Evolutionary conservation across 1,140 invertebrate genomes (phyloP), one percentile per base, ranked within the genome.

Genomic region (Cotesia typhae): DNA sequence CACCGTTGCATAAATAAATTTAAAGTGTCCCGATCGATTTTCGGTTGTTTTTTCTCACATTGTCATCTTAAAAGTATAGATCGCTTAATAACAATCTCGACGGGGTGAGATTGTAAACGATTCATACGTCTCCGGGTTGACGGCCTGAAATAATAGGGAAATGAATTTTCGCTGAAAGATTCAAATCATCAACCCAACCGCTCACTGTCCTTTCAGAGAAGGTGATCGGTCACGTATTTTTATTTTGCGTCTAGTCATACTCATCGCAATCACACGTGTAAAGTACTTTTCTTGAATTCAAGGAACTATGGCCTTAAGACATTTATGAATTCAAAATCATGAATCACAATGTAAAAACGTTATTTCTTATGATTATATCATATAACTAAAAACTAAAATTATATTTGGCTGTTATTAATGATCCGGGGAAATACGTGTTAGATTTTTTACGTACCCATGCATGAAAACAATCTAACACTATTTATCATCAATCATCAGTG

Each of bases 141-240:
- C 85, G 82, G 79, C 66, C 80, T 76, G 85, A 81, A 86, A 85
- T 87, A 87, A 87, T 87, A 86, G 85, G 85, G 85, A 87, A 87
- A 87, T 87, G 85, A 86, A 86, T 87, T 86, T 84, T 84, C 75
- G 66, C 14, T 81, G 76, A 68, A 63, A 81, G 84, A 85, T 85
- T 80, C 75, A 76, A 82, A 85, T 85, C 81, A 73, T 66, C 12
- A 70, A 71, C 52, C 59, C 70, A 67, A 64, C 17, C 66, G 17
- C 20, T 36, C 66, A 28, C 7, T 67, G 66, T 67, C 66, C 3
- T 20, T 55, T 74, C 52, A 28, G 28, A 28, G 28, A 67, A 55
- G 17, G 60, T 63, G 64, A 74, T 74, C 73, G 68, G 68, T 74
- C 73, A 74, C 66, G 28, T 36, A 9, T 67, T 70, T 72, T 28